phyloP scores from a whole-genome alignment of 1,140 invertebrate species.

The Zaprionus kolodkinae region DNA sequence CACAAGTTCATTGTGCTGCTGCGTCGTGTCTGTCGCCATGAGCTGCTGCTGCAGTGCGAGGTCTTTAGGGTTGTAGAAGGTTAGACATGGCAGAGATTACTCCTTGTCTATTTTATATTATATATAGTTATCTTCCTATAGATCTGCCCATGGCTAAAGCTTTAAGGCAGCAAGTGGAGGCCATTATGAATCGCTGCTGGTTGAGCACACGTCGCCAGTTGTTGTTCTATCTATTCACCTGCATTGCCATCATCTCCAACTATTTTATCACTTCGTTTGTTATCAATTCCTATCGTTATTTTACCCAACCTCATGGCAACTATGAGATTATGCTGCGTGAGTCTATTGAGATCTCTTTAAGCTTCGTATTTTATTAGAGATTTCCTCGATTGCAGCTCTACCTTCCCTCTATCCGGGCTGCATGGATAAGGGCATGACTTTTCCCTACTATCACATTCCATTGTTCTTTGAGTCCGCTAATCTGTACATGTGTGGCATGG shows the following conservation, averaged over 20 bases:
- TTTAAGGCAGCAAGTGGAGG: slow-evolving; percentile 48
- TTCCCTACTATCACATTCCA: slow-evolving; percentile 71
- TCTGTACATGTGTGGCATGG: slow-evolving; percentile 68
- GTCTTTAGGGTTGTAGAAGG: slow-evolving; percentile 62
- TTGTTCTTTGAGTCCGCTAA: slow-evolving; percentile 56
- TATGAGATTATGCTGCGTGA: slow-evolving; percentile 63
- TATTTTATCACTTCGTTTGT: slow-evolving; percentile 62
- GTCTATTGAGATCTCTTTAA: background rate
- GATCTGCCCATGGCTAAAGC: slow-evolving; percentile 50
- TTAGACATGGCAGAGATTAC: background rate
- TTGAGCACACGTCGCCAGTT: slow-evolving; percentile 62
- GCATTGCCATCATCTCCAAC: slow-evolving; percentile 51
- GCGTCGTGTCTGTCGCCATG: slow-evolving; percentile 50
- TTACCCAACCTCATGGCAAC: slow-evolving; percentile 24
- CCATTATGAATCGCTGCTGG: slow-evolving; percentile 61
- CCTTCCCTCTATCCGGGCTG: slow-evolving; percentile 67
- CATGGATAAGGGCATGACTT: slow-evolving; percentile 63
- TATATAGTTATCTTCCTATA: background rate
- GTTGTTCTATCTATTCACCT: slow-evolving; percentile 58
- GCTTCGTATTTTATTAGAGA: background rate
- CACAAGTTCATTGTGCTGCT: slow-evolving; percentile 53
- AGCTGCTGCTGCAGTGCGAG: slow-evolving; percentile 63
- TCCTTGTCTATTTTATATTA: background rate
- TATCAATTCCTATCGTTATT: slow-evolving; percentile 50
- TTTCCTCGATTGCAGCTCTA: slow-evolving; percentile 44